Evolutionary conservation across 2,888 invertebrate species (phyloP).

Genomic region (Bellardia bayeri): DNA sequence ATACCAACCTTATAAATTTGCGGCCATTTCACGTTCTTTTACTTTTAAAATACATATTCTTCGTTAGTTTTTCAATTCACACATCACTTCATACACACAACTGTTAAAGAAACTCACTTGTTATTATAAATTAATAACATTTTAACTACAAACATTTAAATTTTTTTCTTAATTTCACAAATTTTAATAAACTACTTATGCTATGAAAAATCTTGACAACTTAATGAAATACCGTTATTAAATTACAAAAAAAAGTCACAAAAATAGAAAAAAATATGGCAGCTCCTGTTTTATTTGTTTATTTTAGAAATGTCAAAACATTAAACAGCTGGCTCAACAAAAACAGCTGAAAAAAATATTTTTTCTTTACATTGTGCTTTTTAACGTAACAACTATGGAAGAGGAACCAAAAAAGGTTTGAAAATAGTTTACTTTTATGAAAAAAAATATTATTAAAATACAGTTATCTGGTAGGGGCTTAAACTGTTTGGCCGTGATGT

Average conservation of each 20-base stretch:
- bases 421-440: not conserved
- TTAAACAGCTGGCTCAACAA: constrained; percentile 32
- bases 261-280: constrained; percentile 15
- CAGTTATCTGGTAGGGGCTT: constrained; percentile 85
- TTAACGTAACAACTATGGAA: constrained; percentile 57
- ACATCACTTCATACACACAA: too few relatives aligned
- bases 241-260: not conserved
- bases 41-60: too few relatives aligned
- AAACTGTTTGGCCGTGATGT: constrained; percentile 89
- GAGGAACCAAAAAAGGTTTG: constrained; percentile 71
- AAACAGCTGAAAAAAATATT: not conserved
- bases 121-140: too few relatives aligned
- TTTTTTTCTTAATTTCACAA: too few relatives aligned
- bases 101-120: too few relatives aligned
- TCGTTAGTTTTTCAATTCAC: too few relatives aligned
- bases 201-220: too few relatives aligned
- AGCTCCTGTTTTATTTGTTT: not conserved
- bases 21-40: too few relatives aligned
- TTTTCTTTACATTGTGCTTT: not conserved
- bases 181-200: not conserved
- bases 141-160: too few relatives aligned
- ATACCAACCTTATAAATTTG: too few relatives aligned
- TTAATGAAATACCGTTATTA: not conserved
- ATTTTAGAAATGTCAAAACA: constrained; percentile 20
- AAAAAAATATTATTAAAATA: not conserved